Conservation (phyloP, 2,797 vertebrate species). For the Tympanoctomys barrerae region DNA sequence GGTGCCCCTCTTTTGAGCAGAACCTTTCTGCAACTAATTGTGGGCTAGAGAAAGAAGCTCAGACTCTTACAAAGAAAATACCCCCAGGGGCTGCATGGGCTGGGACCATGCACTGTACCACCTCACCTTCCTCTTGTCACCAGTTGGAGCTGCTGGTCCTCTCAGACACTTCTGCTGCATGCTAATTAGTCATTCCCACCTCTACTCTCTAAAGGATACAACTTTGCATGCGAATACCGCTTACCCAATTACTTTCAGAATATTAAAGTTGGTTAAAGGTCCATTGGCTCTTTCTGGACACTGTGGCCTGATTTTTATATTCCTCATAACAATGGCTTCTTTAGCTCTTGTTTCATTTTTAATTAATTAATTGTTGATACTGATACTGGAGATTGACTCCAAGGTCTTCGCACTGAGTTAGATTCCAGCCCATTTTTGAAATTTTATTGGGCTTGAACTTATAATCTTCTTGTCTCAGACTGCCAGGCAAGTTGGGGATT, state of each 20-base stretch:
- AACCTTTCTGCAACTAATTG: not conserved
- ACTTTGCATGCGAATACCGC: not conserved
- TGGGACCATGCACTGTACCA: not conserved
- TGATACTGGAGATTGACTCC: not conserved
- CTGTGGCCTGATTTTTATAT: not conserved
- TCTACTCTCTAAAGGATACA: too few species aligned
- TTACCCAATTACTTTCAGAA: slow-evolving; percentile 33
- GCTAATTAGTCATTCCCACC: not conserved
- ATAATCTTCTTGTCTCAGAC: not conserved
- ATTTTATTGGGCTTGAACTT: not conserved
- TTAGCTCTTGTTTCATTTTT: not conserved
- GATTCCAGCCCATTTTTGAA: not conserved
- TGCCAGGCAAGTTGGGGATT: not conserved
- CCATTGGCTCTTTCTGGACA: not conserved
- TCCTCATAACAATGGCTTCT: not conserved
- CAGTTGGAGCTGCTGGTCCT: not conserved
- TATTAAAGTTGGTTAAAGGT: not conserved
- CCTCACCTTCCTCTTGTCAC: not conserved
- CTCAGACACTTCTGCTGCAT: too few species aligned
- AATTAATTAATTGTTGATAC: not conserved
- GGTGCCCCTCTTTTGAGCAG: not conserved
- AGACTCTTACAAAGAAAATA: not conserved
- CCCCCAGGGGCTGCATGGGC: not conserved
- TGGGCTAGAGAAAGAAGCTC: not conserved
- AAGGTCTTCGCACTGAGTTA: not conserved